Evolutionary conservation across 1,140 invertebrate genomes (phyloP).

Genomic region (Hyposmocoma kahamanoa): DNA sequence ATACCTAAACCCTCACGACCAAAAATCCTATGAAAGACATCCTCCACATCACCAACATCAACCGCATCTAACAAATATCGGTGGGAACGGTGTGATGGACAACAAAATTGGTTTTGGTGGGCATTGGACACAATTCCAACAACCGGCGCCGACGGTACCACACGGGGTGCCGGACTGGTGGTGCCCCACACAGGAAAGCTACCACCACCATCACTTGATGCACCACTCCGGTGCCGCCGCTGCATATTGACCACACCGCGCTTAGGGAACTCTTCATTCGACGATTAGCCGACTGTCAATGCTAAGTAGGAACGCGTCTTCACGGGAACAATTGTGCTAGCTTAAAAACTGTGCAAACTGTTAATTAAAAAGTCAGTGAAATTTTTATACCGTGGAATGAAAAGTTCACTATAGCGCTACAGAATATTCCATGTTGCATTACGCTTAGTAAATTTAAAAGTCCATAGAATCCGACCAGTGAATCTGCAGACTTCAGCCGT

Average conservation of each 20-base stretch:
- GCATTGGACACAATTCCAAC: constrained; percentile 62
- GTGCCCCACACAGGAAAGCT: constrained; percentile 65
- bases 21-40: constrained; percentile 50
- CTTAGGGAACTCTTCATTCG: constrained; percentile 71
- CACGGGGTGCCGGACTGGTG: constrained; percentile 67
- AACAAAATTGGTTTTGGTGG: constrained; percentile 61
- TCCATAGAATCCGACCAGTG: constrained; percentile 28
- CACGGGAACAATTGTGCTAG: neutral
- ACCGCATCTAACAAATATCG: constrained; percentile 61
- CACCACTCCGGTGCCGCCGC: constrained; percentile 67
- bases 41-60: constrained; percentile 51
- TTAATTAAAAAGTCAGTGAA: neutral
- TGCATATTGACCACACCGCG: constrained; percentile 71
- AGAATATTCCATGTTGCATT: constrained; percentile 35
- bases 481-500: constrained; percentile 33
- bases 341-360: neutral
- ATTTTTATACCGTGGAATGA: constrained; percentile 50
- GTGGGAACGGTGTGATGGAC: constrained; percentile 60
- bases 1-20: constrained; percentile 66
- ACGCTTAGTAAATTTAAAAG: constrained; percentile 43
- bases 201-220: constrained; percentile 66
- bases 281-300: constrained; percentile 20
- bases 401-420: constrained; percentile 63
- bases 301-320: neutral
- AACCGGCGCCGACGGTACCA: constrained; percentile 53